Evolutionary conservation across 2,888 invertebrate species (phyloP).

Genomic region (Catocala nupta): DNA sequence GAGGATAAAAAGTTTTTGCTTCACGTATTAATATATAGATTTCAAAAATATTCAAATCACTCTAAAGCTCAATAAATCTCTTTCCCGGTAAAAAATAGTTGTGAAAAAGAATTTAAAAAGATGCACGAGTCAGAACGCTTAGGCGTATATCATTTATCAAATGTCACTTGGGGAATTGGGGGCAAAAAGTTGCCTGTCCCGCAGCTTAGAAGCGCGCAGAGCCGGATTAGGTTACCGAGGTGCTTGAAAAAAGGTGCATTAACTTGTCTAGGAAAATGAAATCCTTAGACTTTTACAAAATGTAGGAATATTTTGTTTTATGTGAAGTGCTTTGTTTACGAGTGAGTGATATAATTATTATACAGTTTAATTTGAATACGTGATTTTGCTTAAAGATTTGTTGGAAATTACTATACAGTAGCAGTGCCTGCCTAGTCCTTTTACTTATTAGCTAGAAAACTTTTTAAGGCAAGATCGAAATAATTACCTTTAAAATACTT

Average conservation of each 20-base stretch:
- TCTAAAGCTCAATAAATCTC: constrained; percentile 43
- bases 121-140: constrained; percentile 56
- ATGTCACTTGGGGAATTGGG: constrained; percentile 51
- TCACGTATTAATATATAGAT: no score
- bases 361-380: no score
- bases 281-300: constrained; percentile 1
- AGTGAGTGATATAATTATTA: neutral
- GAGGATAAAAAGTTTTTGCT: no score
- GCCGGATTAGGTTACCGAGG: constrained; percentile 24
- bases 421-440: no score
- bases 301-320: constrained; percentile 1
- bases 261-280: constrained; percentile 18
- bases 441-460: no score
- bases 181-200: constrained; percentile 48
- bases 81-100: constrained; percentile 38
- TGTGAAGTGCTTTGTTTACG: constrained; percentile 1
- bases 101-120: constrained; percentile 51
- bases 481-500: no score
- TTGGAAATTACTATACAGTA: no score
- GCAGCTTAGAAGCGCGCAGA: constrained; percentile 36
- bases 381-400: no score
- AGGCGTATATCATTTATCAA: constrained; percentile 60
- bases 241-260: constrained; percentile 20
- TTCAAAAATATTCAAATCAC: constrained; percentile 16
- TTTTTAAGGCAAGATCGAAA: no score